Percentiles rank a stretch among this genome's conserved stretches.
These are phyloP conservation scores for Corynorhinus townsendii DNA, from an alignment of 2,113 vertebrate species.

Conservation along the genomic window DNA sequence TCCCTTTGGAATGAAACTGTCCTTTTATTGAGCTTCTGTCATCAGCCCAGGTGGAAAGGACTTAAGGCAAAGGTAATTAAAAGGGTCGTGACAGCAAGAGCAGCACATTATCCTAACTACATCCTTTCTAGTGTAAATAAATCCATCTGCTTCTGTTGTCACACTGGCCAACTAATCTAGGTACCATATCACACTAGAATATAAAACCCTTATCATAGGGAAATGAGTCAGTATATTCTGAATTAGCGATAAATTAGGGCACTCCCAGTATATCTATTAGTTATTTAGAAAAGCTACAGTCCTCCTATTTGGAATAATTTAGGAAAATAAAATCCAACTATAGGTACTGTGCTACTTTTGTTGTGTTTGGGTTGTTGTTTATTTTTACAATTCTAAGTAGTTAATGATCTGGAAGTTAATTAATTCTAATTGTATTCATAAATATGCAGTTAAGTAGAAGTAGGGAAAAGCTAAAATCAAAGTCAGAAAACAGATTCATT, in stretches of 20 bases:
- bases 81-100: background rate
- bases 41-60: background rate
- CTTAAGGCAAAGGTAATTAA: background rate
- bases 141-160: background rate
- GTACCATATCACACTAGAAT: background rate
- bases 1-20: background rate
- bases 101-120: background rate
- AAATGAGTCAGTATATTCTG: background rate
- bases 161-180: background rate
- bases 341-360: background rate
- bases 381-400: background rate
- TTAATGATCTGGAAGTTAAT: background rate
- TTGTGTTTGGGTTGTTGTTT: background rate
- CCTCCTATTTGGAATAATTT: background rate
- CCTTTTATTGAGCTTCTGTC: background rate
- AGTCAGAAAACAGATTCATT: background rate
- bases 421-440: constrained; percentile 12
- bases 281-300: background rate
- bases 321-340: background rate
- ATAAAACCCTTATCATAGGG: background rate
- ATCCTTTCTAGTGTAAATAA: background rate
- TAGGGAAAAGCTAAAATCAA: background rate
- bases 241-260: background rate
- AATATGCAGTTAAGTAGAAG: background rate
- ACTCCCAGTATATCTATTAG: background rate